These are phyloP conservation scores for Passerina amoena DNA, from an alignment of 2,113 vertebrate species.

Conservation along the genomic window DNA sequence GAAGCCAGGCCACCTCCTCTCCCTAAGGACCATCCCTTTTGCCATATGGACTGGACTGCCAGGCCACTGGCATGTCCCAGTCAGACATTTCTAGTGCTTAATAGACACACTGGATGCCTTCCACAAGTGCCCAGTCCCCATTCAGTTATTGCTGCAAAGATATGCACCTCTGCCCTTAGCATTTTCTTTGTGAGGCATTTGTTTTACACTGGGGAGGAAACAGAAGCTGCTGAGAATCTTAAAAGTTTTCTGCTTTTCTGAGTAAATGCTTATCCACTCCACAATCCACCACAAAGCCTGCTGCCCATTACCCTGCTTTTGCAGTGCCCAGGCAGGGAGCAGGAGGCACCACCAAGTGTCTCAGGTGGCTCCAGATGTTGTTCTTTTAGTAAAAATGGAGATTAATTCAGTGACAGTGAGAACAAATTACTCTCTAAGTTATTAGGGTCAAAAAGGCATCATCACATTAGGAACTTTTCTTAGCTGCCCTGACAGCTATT, in stretches of 20 bases:
- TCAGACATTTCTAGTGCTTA: neutral
- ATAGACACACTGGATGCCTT: neutral
- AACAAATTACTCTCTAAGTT: neutral
- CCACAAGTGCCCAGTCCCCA: rapidly evolving
- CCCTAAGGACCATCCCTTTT: neutral
- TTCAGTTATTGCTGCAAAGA: neutral
- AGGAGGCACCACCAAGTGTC: neutral
- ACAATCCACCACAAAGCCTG: neutral
- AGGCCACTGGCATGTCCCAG: neutral
- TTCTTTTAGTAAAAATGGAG: neutral
- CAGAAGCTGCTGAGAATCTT: neutral
- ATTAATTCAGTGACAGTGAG: neutral
- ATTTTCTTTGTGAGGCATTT: neutral
- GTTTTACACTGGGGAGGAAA: neutral
- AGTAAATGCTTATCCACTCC: neutral
- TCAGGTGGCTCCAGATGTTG: neutral
- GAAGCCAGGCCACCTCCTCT: neutral
- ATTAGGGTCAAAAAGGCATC: neutral
- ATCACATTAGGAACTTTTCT: neutral
- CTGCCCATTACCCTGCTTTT: neutral
- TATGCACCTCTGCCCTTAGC: rapidly evolving
- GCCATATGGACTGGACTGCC: neutral
- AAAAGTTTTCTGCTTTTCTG: neutral
- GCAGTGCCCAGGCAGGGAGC: neutral
- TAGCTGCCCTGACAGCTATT: neutral